phyloP scores from a whole-genome alignment of 2,797 vertebrate genomes.

The Oreochromis grahami region DNA sequence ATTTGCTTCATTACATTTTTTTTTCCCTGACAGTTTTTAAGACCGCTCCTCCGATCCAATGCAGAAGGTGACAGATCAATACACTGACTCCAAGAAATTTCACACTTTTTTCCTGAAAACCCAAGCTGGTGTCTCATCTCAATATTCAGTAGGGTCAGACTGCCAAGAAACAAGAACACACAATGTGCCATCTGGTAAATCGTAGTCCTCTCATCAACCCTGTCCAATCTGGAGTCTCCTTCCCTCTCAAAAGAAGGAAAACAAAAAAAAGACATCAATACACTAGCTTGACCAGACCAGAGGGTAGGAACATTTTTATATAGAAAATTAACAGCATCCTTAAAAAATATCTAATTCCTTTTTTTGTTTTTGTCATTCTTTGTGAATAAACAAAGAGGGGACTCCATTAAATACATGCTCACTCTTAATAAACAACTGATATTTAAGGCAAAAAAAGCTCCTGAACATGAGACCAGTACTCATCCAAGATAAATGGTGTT shows the following conservation, averaged over 20 bases:
- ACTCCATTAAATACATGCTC: not conserved
- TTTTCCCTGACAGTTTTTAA: not conserved
- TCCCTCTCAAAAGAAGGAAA: not conserved
- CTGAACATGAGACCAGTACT: conserved; percentile 5
- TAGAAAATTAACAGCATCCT: not conserved
- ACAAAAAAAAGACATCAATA: conserved; percentile 45
- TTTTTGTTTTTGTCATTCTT: not conserved
- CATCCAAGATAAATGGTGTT: conserved; percentile 10
- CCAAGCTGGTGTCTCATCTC: conserved; percentile 67
- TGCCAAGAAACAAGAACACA: conserved; percentile 72
- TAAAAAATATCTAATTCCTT: not conserved
- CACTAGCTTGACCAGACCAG: conserved; percentile 52
- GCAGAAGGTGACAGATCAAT: conserved; percentile 44
- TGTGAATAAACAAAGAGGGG: not conserved
- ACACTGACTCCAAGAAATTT: conserved; percentile 47
- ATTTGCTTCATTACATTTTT: not conserved
- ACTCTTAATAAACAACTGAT: not conserved
- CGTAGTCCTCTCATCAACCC: conserved; percentile 62
- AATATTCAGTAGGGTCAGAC: conserved; percentile 73
- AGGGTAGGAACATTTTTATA: conserved; percentile 10
- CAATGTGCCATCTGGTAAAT: conserved; percentile 78
- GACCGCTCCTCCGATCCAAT: conserved; percentile 9
- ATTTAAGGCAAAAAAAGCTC: not conserved
- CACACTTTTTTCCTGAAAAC: conserved; percentile 46
- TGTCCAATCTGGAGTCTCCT: conserved; percentile 64